Conservation (phyloP, 2,888 invertebrate genomes). For the Thymelicus sylvestris region DNA sequence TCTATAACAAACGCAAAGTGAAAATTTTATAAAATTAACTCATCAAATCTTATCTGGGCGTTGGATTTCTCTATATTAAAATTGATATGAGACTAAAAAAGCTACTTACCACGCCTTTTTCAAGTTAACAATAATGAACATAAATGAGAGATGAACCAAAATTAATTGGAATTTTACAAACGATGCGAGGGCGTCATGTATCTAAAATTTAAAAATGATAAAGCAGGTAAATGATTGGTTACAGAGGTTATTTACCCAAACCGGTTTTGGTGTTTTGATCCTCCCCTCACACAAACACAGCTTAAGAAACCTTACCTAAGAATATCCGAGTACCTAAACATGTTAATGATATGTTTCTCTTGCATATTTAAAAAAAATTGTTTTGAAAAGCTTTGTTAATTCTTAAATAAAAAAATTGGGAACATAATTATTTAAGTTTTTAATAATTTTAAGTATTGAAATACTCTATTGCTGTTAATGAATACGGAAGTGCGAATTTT, state of each 20-base stretch:
- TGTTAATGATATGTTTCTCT: not conserved
- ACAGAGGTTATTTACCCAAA: constrained; percentile 14
- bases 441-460: too few species aligned
- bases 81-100: not conserved
- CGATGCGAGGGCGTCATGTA: constrained; percentile 7
- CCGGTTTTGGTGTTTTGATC: constrained; percentile 5
- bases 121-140: constrained; percentile 6
- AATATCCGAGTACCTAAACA: not conserved
- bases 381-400: not conserved
- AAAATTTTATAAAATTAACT: too few species aligned
- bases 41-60: too few species aligned
- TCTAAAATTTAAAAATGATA: constrained; percentile 11
- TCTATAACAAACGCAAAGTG: too few species aligned
- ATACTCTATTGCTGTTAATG: too few species aligned
- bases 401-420: not conserved
- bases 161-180: constrained; percentile 12
- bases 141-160: not conserved
- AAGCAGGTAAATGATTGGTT: constrained; percentile 16
- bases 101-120: not conserved
- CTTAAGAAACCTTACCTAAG: too few species aligned
- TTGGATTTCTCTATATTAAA: too few species aligned
- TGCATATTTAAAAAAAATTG: not conserved
- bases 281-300: not conserved
- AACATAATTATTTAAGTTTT: too few species aligned
- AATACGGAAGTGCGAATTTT: too few species aligned